Evolutionary conservation across 53 echinoderm and acorn worm genomes (phyloP).

Genomic region (Luidia sarsii): DNA sequence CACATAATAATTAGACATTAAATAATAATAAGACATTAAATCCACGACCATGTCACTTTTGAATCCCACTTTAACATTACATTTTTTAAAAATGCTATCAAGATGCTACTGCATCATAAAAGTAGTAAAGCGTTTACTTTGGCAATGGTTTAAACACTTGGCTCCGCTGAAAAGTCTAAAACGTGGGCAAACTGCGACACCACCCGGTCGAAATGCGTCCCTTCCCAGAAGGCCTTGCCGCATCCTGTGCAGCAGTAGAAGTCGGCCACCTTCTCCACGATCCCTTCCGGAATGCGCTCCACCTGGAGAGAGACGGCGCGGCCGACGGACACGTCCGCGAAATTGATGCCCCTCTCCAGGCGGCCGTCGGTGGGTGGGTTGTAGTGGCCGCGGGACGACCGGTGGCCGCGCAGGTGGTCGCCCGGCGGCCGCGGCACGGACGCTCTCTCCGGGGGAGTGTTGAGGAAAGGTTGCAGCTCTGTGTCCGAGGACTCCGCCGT

Average conservation of each 20-base stretch:
- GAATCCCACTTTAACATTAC: too few species aligned
- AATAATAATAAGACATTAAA: too few species aligned
- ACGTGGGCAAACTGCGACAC: constrained; percentile 58
- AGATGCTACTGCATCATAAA: too few species aligned
- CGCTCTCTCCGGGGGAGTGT: background rate
- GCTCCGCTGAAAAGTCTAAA: constrained; percentile 12
- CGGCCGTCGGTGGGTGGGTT: constrained; percentile 13
- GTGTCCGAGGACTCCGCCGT: background rate
- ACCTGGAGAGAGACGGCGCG: constrained; percentile 51
- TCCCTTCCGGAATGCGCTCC: constrained; percentile 60
- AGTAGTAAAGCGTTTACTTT: too few species aligned
- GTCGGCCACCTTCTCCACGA: constrained; percentile 54
- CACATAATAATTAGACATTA: too few species aligned
- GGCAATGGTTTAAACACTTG: background rate
- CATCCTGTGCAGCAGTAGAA: constrained; percentile 84
- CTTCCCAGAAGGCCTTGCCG: constrained; percentile 96
- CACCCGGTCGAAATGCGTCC: constrained; percentile 76
- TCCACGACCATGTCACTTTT: too few species aligned
- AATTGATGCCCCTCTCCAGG: constrained; percentile 26
- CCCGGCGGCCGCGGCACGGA: background rate
- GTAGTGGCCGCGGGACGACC: constrained; percentile 6
- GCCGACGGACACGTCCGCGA: constrained; percentile 39
- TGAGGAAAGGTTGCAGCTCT: background rate
- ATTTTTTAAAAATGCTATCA: too few species aligned
- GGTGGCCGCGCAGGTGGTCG: background rate